phyloP scores from a whole-genome alignment of 1,140 invertebrate species.

The Phymastichus coffea region DNA sequence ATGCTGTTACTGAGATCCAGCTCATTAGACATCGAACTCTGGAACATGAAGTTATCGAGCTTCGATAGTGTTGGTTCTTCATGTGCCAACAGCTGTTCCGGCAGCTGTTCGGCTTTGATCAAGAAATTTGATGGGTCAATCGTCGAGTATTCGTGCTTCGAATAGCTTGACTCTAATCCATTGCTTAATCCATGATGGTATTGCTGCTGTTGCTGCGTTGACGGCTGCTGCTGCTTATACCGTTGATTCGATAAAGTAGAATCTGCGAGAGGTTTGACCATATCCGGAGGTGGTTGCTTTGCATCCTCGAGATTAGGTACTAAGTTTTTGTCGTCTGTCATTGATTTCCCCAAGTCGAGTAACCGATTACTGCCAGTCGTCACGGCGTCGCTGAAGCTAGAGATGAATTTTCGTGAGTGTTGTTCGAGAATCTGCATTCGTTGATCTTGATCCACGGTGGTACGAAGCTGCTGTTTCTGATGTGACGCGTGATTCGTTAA shows the following conservation, averaged over 20 bases:
- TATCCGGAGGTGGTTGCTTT: slow-evolving; percentile 29
- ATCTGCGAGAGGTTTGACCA: slow-evolving; percentile 35
- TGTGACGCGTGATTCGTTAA: background rate
- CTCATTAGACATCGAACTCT: background rate
- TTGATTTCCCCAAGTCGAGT: background rate
- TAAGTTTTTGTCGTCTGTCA: background rate
- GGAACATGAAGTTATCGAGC: background rate
- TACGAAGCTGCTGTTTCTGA: slow-evolving; percentile 16
- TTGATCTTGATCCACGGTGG: background rate
- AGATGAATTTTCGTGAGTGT: background rate
- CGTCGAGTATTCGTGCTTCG: slow-evolving; percentile 22
- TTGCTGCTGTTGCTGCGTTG: slow-evolving; percentile 31
- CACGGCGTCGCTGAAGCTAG: background rate
- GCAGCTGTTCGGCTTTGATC: background rate
- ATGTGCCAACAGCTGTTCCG: slow-evolving; percentile 14
- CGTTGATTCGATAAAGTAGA: slow-evolving; percentile 32
- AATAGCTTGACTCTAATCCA: slow-evolving; percentile 31
- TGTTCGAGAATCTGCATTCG: background rate
- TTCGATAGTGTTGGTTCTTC: slow-evolving; percentile 3
- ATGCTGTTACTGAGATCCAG: background rate
- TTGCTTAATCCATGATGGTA: slow-evolving; percentile 31
- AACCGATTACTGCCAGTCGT: background rate
- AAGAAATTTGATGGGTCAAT: slow-evolving; percentile 17
- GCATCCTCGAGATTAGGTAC: background rate
- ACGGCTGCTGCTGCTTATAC: slow-evolving; percentile 30